Evolutionary conservation across 2,797 vertebrate genomes (phyloP).

Genomic region (Acridotheres tristis): DNA sequence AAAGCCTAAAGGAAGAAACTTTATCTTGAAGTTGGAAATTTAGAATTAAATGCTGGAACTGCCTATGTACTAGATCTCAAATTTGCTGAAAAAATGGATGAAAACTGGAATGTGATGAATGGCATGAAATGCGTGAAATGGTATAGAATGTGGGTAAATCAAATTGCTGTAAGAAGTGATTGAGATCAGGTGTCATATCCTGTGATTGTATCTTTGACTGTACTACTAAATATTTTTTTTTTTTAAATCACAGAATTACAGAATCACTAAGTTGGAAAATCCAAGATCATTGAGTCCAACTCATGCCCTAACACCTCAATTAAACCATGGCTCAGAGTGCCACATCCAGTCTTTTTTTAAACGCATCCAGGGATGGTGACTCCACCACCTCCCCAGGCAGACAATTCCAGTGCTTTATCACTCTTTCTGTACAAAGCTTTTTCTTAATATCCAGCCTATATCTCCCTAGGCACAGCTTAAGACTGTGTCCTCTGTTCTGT

Average conservation of each 20-base stretch:
- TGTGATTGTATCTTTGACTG: not conserved
- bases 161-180: not conserved
- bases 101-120: not conserved
- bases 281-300: fast-evolving
- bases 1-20: not conserved
- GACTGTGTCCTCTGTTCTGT: not conserved
- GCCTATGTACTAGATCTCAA: not conserved
- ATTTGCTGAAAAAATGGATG: not conserved
- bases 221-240: not conserved
- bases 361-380: not conserved
- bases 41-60: not conserved
- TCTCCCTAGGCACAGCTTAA: fast-evolving
- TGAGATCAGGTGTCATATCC: not conserved
- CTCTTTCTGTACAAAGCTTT: fast-evolving
- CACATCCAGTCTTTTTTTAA: not conserved
- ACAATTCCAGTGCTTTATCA: not conserved
- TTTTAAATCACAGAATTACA: not conserved
- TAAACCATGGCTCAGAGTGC: not conserved
- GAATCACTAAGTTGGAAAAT: not conserved
- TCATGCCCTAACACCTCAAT: not conserved
- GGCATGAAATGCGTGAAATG: not conserved
- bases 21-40: not conserved
- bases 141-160: not conserved
- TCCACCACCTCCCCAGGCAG: fast-evolving
- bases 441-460: too few species aligned